Conservation (phyloP, 2,113 vertebrate genomes). For the Ornithorhynchus anatinus region DNA sequence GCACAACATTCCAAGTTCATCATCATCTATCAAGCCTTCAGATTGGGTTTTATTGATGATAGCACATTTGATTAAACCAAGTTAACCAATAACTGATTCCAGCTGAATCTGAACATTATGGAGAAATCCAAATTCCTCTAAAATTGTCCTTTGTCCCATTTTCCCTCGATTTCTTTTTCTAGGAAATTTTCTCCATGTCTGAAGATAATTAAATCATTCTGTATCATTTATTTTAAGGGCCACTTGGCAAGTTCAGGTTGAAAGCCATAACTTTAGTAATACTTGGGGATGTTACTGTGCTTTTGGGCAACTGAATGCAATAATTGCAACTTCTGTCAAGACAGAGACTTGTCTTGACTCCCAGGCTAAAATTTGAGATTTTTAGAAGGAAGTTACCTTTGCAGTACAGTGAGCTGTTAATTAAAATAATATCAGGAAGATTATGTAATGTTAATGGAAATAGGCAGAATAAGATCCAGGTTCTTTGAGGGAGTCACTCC, state of each 20-base stretch:
- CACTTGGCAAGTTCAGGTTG: constrained; percentile 21
- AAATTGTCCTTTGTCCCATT: constrained; percentile 21
- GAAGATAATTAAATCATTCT: constrained; percentile 28
- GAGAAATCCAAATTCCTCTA: constrained; percentile 31
- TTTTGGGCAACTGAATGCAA: constrained; percentile 24
- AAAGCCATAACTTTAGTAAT: constrained; percentile 9
- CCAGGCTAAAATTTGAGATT: background rate
- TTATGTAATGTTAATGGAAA: constrained; percentile 17
- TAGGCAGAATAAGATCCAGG: background rate
- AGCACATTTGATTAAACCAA: constrained; percentile 22
- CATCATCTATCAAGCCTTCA: constrained; percentile 38
- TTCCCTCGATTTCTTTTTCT: constrained; percentile 28
- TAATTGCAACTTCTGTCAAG: constrained; percentile 26
- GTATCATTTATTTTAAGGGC: constrained; percentile 30
- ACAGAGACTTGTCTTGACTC: background rate
- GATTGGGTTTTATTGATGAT: constrained; percentile 52
- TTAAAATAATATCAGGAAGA: background rate
- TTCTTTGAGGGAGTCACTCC: background rate
- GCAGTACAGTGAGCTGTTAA: background rate
- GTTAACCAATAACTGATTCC: constrained; percentile 32
- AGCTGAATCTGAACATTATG: constrained; percentile 32
- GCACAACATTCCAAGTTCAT: constrained; percentile 32
- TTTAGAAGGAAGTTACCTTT: constrained; percentile 14
- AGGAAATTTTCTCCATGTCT: constrained; percentile 37
- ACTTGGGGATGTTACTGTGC: constrained; percentile 13